Percentiles rank a stretch among this genome's conserved stretches.
Conservation (phyloP, 2,797 vertebrate species). For the Ficedula albicollis region DNA sequence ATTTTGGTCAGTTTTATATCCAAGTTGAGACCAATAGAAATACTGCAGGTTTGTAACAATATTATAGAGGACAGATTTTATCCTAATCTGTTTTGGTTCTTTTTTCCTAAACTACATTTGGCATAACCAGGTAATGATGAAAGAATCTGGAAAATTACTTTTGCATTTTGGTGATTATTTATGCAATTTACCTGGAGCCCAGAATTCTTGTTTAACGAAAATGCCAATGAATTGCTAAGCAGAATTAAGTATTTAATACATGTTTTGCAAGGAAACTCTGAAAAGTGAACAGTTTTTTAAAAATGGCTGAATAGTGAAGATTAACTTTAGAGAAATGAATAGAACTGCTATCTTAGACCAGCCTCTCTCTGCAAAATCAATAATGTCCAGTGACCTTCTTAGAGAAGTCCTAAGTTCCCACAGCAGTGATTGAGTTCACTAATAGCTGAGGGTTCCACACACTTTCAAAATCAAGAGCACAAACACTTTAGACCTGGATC, state of each 20-base stretch:
- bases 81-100: not conserved
- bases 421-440: not conserved
- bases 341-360: not conserved
- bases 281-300: not conserved
- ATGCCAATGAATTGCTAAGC: not conserved
- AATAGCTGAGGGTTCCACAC: not conserved
- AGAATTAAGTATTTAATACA: not conserved
- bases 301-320: not conserved
- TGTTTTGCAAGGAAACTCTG: not conserved
- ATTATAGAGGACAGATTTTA: not conserved
- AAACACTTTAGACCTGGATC: not conserved
- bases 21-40: not conserved
- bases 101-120: not conserved
- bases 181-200: conserved; percentile 20
- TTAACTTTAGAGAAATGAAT: not conserved
- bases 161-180: conserved; percentile 27
- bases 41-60: not conserved
- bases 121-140: not conserved
- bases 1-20: not conserved
- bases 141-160: conserved; percentile 40
- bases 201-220: conserved; percentile 52
- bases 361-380: not conserved
- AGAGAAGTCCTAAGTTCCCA: not conserved
- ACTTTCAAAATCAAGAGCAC: not conserved
- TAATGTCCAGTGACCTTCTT: not conserved